Evolutionary conservation across 2,888 invertebrate genomes (phyloP).

Genomic region (Timema podura): DNA sequence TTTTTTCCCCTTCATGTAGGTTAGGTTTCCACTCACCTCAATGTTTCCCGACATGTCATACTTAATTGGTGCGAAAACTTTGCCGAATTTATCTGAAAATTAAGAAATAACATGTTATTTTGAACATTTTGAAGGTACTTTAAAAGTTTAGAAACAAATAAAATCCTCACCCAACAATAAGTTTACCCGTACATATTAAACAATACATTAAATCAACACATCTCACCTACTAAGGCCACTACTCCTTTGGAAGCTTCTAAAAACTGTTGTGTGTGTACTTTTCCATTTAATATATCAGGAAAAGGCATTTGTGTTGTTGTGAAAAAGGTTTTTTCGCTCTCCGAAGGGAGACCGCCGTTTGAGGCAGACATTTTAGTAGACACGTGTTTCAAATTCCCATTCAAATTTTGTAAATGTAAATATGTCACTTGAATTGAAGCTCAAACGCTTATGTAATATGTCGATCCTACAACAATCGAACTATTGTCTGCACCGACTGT

Average conservation of each 20-base stretch:
- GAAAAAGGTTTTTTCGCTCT: constrained; percentile 32
- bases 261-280: constrained; percentile 58
- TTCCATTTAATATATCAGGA: constrained; percentile 52
- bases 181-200: too few relatives aligned
- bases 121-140: constrained; percentile 19
- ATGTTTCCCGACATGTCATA: constrained; percentile 76
- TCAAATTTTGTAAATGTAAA: too few relatives aligned
- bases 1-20: too few relatives aligned
- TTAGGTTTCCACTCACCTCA: too few relatives aligned
- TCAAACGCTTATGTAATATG: too few relatives aligned
- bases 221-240: constrained; percentile 61
- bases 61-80: constrained; percentile 67
- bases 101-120: constrained; percentile 14
- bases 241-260: constrained; percentile 58
- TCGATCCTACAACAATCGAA: too few relatives aligned
- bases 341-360: constrained; percentile 24
- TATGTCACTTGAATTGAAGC: too few relatives aligned
- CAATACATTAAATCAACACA: too few relatives aligned
- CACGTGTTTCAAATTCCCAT: too few relatives aligned
- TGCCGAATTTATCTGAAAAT: constrained; percentile 64
- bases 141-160: too few relatives aligned
- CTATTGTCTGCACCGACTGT: too few relatives aligned
- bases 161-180: too few relatives aligned
- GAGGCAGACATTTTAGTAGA: constrained; percentile 30
- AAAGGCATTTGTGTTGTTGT: constrained; percentile 43